Evolutionary conservation across 1,140 invertebrate genomes (phyloP).

Genomic region (Papilio machaon): DNA sequence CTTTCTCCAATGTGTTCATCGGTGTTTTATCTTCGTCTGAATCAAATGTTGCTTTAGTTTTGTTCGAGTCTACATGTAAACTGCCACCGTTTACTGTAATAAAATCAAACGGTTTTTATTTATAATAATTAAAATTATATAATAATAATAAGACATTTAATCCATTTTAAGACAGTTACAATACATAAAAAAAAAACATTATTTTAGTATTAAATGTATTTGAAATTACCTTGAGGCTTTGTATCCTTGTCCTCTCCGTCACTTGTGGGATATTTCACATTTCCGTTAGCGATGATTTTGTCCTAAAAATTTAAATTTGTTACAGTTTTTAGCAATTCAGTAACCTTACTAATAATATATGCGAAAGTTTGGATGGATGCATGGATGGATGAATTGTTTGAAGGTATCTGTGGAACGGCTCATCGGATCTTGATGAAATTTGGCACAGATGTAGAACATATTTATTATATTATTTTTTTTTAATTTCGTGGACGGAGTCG

Average conservation of each 20-base stretch:
- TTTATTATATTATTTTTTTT: not conserved
- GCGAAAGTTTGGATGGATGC: too few relatives aligned
- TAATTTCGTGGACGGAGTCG: not conserved
- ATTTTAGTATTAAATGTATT: not conserved
- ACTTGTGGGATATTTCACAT: conserved; percentile 65
- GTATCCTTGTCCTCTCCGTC: conserved; percentile 59
- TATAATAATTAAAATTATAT: conserved; percentile 40
- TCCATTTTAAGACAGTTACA: too few relatives aligned
- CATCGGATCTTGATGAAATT: too few relatives aligned
- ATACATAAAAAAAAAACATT: too few relatives aligned
- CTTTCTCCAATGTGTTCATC: conserved; percentile 75
- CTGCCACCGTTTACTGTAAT: conserved; percentile 73
- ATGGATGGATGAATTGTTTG: too few relatives aligned
- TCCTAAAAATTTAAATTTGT: conserved; percentile 55
- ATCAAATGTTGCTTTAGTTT: conserved; percentile 78
- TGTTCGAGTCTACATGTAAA: conserved; percentile 74
- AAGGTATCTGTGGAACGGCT: not conserved
- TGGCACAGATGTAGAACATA: too few relatives aligned
- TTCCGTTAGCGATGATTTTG: conserved; percentile 70
- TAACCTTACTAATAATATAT: too few relatives aligned
- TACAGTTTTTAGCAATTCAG: not conserved
- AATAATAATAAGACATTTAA: too few relatives aligned
- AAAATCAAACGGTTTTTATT: conserved; percentile 35
- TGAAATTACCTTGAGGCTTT: conserved; percentile 66
- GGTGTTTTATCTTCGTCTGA: conserved; percentile 81